Conservation (phyloP, 2,113 vertebrate genomes). For the Nymphicus hollandicus region DNA sequence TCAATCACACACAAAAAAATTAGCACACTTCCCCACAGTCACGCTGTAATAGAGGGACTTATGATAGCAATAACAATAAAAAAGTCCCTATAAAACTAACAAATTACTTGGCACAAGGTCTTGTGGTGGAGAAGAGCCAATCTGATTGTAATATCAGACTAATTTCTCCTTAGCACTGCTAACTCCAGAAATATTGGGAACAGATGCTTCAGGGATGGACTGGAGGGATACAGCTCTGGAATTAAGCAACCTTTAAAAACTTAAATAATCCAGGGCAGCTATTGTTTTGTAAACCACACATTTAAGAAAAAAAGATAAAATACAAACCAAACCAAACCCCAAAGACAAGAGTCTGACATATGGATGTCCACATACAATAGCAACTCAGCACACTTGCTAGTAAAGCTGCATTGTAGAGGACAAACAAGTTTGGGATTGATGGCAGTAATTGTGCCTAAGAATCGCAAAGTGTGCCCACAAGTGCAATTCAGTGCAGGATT, state of each 20-base stretch:
- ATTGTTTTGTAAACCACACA: neutral
- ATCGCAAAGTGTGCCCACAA: neutral
- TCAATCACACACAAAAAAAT: neutral
- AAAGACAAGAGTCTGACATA: neutral
- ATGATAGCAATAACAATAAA: neutral
- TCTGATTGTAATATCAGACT: neutral
- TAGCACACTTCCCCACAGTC: neutral
- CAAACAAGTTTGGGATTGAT: neutral
- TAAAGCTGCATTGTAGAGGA: neutral
- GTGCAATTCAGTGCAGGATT: neutral
- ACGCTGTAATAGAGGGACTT: neutral
- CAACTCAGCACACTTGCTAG: neutral
- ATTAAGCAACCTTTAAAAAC: neutral
- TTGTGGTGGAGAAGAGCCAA: conserved; percentile 23
- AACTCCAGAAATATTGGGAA: conserved; percentile 14
- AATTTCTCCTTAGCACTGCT: neutral
- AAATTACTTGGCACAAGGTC: conserved; percentile 42
- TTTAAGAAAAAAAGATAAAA: neutral
- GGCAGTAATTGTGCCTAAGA: neutral
- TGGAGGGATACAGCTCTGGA: neutral
- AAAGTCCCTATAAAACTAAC: neutral
- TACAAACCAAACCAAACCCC: neutral
- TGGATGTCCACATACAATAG: neutral
- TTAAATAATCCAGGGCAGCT: neutral
- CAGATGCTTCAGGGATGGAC: neutral